Base-by-base conservation (phyloP, 2,797 vertebrate species). In the Cyprinodon diabolis region DNA sequence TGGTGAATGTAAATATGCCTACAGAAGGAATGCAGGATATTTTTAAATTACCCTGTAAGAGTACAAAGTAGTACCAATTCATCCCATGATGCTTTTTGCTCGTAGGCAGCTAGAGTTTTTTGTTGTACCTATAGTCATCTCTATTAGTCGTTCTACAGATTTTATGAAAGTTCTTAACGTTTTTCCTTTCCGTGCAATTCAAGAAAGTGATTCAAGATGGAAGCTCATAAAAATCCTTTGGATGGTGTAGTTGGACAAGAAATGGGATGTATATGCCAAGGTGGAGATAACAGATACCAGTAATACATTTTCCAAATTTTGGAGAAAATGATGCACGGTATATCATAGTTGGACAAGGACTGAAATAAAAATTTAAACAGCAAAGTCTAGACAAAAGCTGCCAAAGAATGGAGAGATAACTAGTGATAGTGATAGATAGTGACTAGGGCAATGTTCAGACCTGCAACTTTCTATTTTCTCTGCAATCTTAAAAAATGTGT, bases 371-470 rank as follows among this genome's bases (percentile, higher is more conserved):
- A 63, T 43, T 10, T 43, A 43, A 13, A 11, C 17, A 43, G 10
- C 21, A 63, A 63, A 12, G 21, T 43, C 11, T n/a, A 0, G 19
- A 63, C 37, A 63, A 79, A 82, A 87, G 77, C 68, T 81, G 80
- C 78, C 60, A 21, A 21, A 63, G 79, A 82, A 84, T 69, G 79
- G 80, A 87, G 83, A 87, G 86, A 88, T 88, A 87, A 73, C 78
- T 88, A 86, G 89, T 87, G 85, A 49, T 25, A n/a, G n/a, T n/a
- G n/a, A n/a, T n/a, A n/a, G n/a, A n/a, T n/a, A n/a, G n/a, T n/a
- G 4, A 30, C 66, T 68, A 66, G 12, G 75, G 78, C 83, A 63
- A 63, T 62, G 43, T 43, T 43, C 40, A 43, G 60, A 62, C 35
- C 37, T 62, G 35, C 14, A 51, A 30, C n/a, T 51, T 52, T 19